Conservation (phyloP, 2,888 invertebrate species). For the Nezara viridula region DNA sequence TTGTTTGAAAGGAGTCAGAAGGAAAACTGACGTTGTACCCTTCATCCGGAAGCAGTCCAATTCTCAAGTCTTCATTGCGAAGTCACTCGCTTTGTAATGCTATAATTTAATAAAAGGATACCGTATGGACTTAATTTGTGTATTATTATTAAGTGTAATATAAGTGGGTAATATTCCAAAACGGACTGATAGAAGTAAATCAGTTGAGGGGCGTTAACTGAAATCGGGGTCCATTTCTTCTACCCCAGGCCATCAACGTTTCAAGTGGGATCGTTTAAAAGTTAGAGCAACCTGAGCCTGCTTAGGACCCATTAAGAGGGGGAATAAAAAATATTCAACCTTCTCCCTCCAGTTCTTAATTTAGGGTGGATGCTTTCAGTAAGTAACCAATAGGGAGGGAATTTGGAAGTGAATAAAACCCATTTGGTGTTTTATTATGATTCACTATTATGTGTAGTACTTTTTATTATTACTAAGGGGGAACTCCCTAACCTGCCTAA, state of each 20-base stretch:
- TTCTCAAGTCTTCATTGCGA: background rate
- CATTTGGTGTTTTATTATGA: background rate
- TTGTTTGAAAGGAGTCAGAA: background rate
- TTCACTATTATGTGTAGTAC: too few species aligned
- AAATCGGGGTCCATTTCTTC: background rate
- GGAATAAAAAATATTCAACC: constrained; percentile 27
- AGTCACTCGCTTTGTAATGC: background rate
- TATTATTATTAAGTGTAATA: background rate
- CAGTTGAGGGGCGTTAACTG: background rate
- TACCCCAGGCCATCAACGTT: constrained; percentile 33
- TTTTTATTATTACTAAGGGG: too few species aligned
- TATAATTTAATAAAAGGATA: background rate
- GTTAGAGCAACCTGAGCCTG: constrained; percentile 14
- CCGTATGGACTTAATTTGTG: background rate
- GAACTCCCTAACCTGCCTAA: too few species aligned
- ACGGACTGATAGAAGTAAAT: background rate
- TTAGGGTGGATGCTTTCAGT: background rate
- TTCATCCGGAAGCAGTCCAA: background rate
- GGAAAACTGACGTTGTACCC: background rate
- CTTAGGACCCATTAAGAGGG: constrained; percentile 12
- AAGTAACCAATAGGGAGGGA: background rate
- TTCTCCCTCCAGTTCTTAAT: background rate
- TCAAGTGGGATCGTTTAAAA: constrained; percentile 44
- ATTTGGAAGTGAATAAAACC: background rate
- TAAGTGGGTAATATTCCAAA: background rate